Base-by-base conservation (phyloP, 2,888 invertebrate genomes). In the Rhynchonema sp. region DNA sequence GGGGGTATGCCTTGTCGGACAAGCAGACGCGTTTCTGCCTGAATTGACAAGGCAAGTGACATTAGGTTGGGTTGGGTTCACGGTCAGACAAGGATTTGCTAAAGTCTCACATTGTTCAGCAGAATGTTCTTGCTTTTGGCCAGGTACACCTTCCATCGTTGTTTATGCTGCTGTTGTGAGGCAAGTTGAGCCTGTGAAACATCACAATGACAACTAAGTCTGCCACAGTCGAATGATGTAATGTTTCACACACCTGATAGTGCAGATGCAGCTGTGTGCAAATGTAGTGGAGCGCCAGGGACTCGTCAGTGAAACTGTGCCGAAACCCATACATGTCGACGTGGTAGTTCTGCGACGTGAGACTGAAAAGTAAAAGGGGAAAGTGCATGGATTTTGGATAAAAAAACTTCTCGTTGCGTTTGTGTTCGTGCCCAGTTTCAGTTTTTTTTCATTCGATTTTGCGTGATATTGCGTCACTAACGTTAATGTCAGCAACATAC, bases 301-400 rank as follows among this genome's bases (percentile, higher is more conserved):
- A 71, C 25, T 75, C 73, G 58, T 75, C 75, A 23, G 68, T 67
- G 65, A 76, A 75, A 46, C 66, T 68, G 63, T 78, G 77, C 53
- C 76, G 74, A 66, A 79, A 79, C 9, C 79, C 79, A 64, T 77
- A 76, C 3, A 69, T 68, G 65, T 79, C 79, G n/a, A 79, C 76
- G 67, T 79, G 78, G 23, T n/a, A 70, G 58, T 72, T 72, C 2
- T 69, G 68, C 30, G 68, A 68, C 2, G 69, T 65, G 61, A 75
- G 63, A 61, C 75, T 74, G 66, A 55, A 59, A 46, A 26, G 3
- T 23, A 3, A 6, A 17, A 1, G 53, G 17, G 9, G 17, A 17
- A 6, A 38, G 6, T 38, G 9, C 38, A 38, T n/a, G n/a, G n/a
- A n/a, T n/a, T n/a, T n/a, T n/a, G n/a, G n/a, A n/a, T n/a, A n/a